These are phyloP conservation scores for Naso thynnoides DNA, from an alignment of 2,797 vertebrate genomes.

Conservation along the genomic window DNA sequence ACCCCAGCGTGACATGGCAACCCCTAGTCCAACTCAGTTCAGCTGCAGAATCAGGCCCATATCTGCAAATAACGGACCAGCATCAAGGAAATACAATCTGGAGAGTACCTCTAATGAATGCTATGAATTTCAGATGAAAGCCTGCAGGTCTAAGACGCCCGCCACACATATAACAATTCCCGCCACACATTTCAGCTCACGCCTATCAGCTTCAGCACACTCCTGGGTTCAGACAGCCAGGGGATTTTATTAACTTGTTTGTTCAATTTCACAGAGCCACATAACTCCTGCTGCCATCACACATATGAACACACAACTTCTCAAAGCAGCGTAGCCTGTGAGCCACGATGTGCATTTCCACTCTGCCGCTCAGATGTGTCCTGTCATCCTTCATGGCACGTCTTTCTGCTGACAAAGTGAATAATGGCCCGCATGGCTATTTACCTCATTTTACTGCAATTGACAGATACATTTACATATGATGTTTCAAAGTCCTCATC, in stretches of 20 bases:
- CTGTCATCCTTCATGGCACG: constrained; percentile 56
- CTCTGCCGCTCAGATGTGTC: constrained; percentile 54
- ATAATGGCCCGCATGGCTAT: constrained; percentile 47
- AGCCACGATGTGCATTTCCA: constrained; percentile 58
- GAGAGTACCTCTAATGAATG: constrained; percentile 28
- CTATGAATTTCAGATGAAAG: constrained; percentile 52
- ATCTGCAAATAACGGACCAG: constrained; percentile 25
- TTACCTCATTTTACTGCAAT: constrained; percentile 61
- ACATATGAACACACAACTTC: constrained; percentile 36
- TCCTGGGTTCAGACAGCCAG: constrained; percentile 65
- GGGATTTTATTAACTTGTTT: constrained; percentile 81
- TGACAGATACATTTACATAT: constrained; percentile 62
- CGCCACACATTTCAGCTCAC: constrained; percentile 61
- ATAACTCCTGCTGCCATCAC: constrained; percentile 72
- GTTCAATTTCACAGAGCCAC: constrained; percentile 77
- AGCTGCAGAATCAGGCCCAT: constrained; percentile 31
- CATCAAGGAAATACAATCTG: constrained; percentile 47
- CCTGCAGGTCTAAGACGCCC: constrained; percentile 30
- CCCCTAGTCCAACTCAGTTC: constrained; percentile 34
- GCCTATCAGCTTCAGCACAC: constrained; percentile 69
- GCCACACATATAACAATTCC: constrained; percentile 69
- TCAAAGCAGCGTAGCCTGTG: constrained; percentile 30
- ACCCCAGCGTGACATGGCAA: constrained; percentile 43
- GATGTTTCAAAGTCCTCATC: constrained; percentile 43
- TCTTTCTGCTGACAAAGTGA: constrained; percentile 63